Base-by-base conservation (phyloP, 2,888 invertebrate genomes). In the Drosophila dives region DNA sequence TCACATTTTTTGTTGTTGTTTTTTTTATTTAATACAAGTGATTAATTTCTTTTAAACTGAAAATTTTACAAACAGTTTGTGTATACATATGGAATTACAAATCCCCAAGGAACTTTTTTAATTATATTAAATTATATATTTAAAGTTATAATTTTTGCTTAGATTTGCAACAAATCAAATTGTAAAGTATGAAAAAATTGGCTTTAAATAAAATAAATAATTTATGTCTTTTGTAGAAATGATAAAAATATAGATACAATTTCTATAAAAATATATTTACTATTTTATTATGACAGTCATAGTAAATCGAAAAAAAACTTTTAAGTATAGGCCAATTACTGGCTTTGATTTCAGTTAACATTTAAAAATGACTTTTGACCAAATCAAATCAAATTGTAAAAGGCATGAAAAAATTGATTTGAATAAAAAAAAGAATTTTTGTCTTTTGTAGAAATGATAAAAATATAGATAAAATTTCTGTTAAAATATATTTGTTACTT, bases 251-350 rank as follows among this genome's bases (percentile, higher is more conserved):
- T 1, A 20, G 12, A 12, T 20, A 2, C 0, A 12, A 45, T 45
- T 20, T 7, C 0, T 7, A 7, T 3, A 45, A 20, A 20, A 1
- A 20, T 20, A 3, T 15, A 20, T 45, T 45, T 20, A 2, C 20
- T 45, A 3, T 3, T 45, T 0, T 20, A 3, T 1, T 20, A 12
- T 12, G 20, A 1, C 1, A 2, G 2, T 20, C 2, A 7, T 3
- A 3, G 20, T 45, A 15, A 45, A 15, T 15, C 45, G 7, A 12
- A 26, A 26, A n/a, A 45, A 20, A 2, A 20, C 20, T 20, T 12
- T 15, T 20, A 20, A 15, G 45, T 4, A 15, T 8, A 1, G 8
- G 12, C 20, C 45, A 45, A 23, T 23, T 23, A 23, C 15, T 23
- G 8, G 15, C 23, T 23, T 45, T 23, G 20, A 45, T 45, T 45